A percentile compares a stretch with the other conserved stretches of the same genome.
Conservation (phyloP, 2,113 vertebrate genomes). For the Hipposideros armiger region DNA sequence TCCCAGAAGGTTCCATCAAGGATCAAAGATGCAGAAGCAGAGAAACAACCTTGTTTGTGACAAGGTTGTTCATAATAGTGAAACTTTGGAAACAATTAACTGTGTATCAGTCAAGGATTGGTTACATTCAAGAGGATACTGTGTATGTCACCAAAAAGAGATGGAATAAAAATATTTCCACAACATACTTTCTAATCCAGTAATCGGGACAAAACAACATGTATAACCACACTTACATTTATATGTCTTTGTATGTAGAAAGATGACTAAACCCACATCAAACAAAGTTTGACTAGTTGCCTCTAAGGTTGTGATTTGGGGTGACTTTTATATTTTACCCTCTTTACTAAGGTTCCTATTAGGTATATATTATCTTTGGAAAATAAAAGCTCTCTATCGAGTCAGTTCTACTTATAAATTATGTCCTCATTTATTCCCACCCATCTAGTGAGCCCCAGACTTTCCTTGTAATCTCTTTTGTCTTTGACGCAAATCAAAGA, state of each 20-base stretch:
- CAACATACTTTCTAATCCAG: background rate
- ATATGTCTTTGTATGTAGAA: background rate
- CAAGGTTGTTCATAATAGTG: background rate
- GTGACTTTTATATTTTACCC: background rate
- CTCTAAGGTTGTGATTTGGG: background rate
- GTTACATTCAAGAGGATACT: background rate
- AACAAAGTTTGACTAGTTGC: background rate
- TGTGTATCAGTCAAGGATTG: background rate
- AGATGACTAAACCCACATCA: background rate
- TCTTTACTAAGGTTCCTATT: background rate
- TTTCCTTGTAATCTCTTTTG: background rate
- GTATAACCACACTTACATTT: background rate
- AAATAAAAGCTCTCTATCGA: background rate
- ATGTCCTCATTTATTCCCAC: background rate
- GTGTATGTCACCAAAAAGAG: background rate
- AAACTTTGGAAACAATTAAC: background rate
- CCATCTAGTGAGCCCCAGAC: background rate
- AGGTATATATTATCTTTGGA: background rate
- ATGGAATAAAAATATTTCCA: background rate
- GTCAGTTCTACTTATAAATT: background rate
- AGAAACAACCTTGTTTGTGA: background rate
- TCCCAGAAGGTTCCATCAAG: background rate
- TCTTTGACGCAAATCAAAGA: slow-evolving; percentile 10
- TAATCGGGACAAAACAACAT: background rate
- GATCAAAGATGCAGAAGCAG: background rate